Percentiles rank a stretch among this genome's conserved stretches.
Conservation (phyloP, 1,140 invertebrate genomes). For the Sinonovacula constricta region DNA sequence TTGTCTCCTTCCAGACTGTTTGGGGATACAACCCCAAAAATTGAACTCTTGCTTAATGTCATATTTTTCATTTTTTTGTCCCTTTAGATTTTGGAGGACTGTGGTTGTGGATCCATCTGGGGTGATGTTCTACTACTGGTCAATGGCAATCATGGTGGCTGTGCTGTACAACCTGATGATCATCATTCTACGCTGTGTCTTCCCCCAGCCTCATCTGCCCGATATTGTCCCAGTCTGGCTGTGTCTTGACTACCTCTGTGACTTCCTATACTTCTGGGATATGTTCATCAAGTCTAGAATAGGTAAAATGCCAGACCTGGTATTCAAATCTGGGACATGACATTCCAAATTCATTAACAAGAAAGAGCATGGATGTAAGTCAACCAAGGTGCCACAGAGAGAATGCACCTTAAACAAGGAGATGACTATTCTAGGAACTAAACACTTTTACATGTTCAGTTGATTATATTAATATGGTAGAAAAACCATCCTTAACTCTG, state of each 20-base stretch:
- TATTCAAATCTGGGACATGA: no score
- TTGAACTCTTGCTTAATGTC: no score
- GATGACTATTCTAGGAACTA: no score
- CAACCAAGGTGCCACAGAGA: no score
- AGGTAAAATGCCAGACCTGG: conserved; percentile 86
- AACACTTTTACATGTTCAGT: no score
- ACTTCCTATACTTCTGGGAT: conserved; percentile 91
- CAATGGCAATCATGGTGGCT: conserved; percentile 79
- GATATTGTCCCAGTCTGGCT: conserved; percentile 84
- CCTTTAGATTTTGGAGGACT: conserved; percentile 64
- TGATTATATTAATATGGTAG: no score
- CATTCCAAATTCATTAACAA: no score
- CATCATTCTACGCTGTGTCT: conserved; percentile 92
- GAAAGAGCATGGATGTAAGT: no score
- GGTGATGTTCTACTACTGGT: conserved; percentile 83
- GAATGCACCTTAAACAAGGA: no score
- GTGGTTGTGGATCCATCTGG: conserved; percentile 81
- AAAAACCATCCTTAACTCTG: no score
- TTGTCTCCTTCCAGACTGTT: no score
- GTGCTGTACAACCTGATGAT: conserved; percentile 95
- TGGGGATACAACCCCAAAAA: no score
- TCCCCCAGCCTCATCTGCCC: conserved; percentile 87
- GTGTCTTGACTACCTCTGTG: conserved; percentile 90
- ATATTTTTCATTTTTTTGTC: not conserved
- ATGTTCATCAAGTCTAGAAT: conserved; percentile 91